Conservation (phyloP, 2,888 invertebrate species). For the Standfussiana lucernea region DNA sequence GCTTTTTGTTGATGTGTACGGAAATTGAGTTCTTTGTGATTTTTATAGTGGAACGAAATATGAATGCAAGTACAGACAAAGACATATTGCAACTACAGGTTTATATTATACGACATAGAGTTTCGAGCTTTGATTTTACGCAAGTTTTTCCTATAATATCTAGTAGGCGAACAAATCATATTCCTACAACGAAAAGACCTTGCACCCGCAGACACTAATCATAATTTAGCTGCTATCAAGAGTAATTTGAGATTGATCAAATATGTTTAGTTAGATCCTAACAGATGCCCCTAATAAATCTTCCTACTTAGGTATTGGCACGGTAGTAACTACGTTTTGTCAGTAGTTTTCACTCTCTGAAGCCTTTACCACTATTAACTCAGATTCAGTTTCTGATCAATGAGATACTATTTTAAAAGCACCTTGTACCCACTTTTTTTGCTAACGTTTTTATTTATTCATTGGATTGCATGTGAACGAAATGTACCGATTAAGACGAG, state of each 20-base stretch:
- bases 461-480: too few species aligned
- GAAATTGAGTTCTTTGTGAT: slow-evolving; percentile 17
- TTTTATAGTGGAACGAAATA: slow-evolving; percentile 16
- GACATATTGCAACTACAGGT: background rate
- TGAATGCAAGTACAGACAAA: background rate
- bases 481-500: too few species aligned
- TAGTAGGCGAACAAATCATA: slow-evolving; percentile 8
- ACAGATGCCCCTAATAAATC: background rate
- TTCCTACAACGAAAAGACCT: slow-evolving; percentile 6
- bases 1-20: slow-evolving; percentile 5
- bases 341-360: background rate
- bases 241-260: slow-evolving; percentile 6
- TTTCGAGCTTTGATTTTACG: background rate
- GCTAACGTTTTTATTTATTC: too few species aligned
- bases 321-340: background rate
- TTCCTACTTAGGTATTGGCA: background rate
- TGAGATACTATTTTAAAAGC: too few species aligned
- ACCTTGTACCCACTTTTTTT: too few species aligned
- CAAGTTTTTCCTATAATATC: background rate
- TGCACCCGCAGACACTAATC: slow-evolving; percentile 1
- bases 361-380: background rate
- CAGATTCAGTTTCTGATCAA: too few species aligned
- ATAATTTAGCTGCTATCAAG: background rate
- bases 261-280: background rate
- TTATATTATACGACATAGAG: slow-evolving; percentile 1